Evolutionary conservation across 2,888 invertebrate species (phyloP).

Genomic region (Napeogenes sylphis): DNA sequence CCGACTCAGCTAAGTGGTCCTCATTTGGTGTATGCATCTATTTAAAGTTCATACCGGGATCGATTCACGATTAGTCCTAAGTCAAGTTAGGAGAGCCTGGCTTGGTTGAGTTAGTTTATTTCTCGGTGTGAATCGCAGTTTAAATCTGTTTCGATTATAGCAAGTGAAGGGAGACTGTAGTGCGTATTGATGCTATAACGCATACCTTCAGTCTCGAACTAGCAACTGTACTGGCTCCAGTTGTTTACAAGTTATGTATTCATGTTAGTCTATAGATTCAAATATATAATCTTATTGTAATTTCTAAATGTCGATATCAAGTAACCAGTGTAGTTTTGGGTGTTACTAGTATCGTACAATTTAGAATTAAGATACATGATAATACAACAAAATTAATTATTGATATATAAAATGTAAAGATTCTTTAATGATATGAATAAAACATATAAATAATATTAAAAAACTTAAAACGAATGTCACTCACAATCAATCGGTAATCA

Average conservation of each 20-base stretch:
- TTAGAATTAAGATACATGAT: neutral
- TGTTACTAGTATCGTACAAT: constrained; percentile 15
- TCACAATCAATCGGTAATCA: no score
- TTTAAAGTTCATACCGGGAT: no score
- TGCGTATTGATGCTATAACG: neutral
- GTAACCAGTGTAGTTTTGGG: constrained; percentile 10
- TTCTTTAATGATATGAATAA: neutral
- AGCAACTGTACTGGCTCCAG: neutral
- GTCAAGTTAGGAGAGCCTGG: no score
- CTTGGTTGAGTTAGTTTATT: no score
- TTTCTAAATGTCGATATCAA: constrained; percentile 10
- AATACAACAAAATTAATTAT: neutral
- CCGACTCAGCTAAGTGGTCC: no score
- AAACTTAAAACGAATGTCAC: no score
- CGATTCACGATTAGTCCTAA: no score
- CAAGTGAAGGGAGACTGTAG: no score
- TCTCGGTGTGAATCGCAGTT: no score
- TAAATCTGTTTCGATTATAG: no score
- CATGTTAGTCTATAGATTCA: constrained; percentile 13
- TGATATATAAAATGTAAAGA: neutral
- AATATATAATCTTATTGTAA: constrained; percentile 11
- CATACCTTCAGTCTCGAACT: neutral
- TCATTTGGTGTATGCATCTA: no score
- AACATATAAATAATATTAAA: neutral
- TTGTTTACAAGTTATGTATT: neutral